Evolutionary conservation across 2,888 invertebrate genomes (phyloP).

Genomic region (Catocala fraxini): DNA sequence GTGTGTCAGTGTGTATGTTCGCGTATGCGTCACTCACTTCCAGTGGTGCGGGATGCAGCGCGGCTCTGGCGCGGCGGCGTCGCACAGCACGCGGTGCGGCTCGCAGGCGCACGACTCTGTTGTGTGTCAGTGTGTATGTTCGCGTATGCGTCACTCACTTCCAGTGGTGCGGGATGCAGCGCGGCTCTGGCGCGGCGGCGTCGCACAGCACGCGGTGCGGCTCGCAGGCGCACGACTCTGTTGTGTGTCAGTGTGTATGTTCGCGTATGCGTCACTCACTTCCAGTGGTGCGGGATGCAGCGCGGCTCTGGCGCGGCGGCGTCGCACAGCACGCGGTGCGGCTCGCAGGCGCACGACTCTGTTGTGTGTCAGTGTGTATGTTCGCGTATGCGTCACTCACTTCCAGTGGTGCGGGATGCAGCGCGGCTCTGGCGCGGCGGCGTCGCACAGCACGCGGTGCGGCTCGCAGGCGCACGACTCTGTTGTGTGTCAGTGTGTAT

Average conservation of each 20-base stretch:
- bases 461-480: conserved; percentile 89
- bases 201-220: conserved; percentile 89
- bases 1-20: too few species aligned
- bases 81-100: conserved; percentile 90
- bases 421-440: conserved; percentile 67
- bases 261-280: too few species aligned
- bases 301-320: conserved; percentile 67
- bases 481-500: too few species aligned
- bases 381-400: too few species aligned
- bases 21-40: conserved; percentile 25
- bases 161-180: conserved; percentile 75
- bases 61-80: conserved; percentile 67
- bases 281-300: conserved; percentile 74
- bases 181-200: conserved; percentile 67
- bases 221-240: conserved; percentile 88
- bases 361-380: too few species aligned
- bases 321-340: conserved; percentile 89
- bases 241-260: too few species aligned
- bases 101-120: conserved; percentile 84
- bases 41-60: conserved; percentile 73
- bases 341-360: conserved; percentile 88
- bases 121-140: too few species aligned
- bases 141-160: too few species aligned
- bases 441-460: conserved; percentile 88
- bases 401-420: conserved; percentile 74